Conservation (phyloP, 1,140 invertebrate species). For the Varroa destructor region DNA sequence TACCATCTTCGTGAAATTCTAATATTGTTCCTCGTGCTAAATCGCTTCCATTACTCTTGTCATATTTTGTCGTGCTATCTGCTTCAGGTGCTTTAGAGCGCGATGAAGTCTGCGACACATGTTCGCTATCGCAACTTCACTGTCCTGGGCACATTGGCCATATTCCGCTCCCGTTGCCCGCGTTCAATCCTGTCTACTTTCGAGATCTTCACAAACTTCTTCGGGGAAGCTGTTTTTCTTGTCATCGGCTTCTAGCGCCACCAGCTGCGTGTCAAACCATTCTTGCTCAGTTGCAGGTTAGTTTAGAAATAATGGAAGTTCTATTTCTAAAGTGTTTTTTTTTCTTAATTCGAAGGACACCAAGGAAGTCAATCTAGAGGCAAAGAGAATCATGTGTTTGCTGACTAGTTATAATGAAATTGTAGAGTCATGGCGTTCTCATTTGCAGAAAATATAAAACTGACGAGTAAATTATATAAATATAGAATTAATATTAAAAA, state of each 20-base stretch:
- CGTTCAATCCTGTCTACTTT: slow-evolving; percentile 82
- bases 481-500: no score
- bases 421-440: no score
- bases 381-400: no score
- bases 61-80: slow-evolving; percentile 19
- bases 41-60: no score
- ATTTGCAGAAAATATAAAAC: no score
- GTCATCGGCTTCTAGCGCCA: slow-evolving; percentile 40
- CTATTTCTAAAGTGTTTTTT: no score
- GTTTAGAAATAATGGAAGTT: not conserved
- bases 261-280: slow-evolving; percentile 43
- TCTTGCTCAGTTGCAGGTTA: slow-evolving; percentile 56
- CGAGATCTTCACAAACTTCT: slow-evolving; percentile 44
- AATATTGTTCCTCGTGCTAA: no score
- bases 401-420: no score
- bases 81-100: slow-evolving; percentile 42
- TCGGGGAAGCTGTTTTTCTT: slow-evolving; percentile 48
- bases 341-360: no score
- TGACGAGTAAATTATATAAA: no score
- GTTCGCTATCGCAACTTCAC: slow-evolving; percentile 50
- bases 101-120: slow-evolving; percentile 65
- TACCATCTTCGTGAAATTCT: no score
- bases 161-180: slow-evolving; percentile 74
- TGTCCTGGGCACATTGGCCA: slow-evolving; percentile 92
- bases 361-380: no score